Base-by-base conservation (phyloP, 2,113 vertebrate genomes). In the Galemys pyrenaicus region DNA sequence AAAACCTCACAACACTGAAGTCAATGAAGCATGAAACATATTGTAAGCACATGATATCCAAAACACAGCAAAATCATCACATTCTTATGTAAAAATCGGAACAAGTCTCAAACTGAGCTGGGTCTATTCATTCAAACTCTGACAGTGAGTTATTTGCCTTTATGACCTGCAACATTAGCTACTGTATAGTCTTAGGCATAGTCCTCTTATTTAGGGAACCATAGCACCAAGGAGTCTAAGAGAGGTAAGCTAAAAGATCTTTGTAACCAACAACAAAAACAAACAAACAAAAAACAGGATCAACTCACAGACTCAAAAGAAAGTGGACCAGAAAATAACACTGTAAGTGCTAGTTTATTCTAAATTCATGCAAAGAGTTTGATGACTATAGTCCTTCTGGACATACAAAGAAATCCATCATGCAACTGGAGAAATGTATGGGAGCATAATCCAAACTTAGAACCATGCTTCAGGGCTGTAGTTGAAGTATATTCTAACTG, bases 371-470 rank as follows among this genome's bases (percentile, higher is more conserved):
- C 74, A 28, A 68, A 91, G 60, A 86, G 4, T 26, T 44, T 20
- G 22, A 24, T 83, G 73, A 70, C 67, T 87, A 0, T 62, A n/a
- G 37, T 82, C 65, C 80, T 94, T 82, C 35, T 51, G 32, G 10
- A 37, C 32, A 20, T 44, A 56, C 37, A 65, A 86, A 74, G 44
- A 90, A 90, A 6, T n/a, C 62, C 73, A 67, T 89, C 83, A 68
- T 86, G 9, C 60, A 95, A 94, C 82, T 90, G 17, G 86, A 96
- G 88, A 73, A 49, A 5, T 28, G 0, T 68, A 35, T 78, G 91
- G 51, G 64, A 92, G 68, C 96, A 96, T 94, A 97, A 94, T 46
- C 74, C 30, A n/a, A 87, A 97, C 74, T 88, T 82, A 54, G 13
- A 91, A 87, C 15, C 0, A 0, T 6, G 51, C 78, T 54, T 46